Base-by-base conservation (phyloP, 2,797 vertebrate genomes). In the Gymnodraco acuticeps region DNA sequence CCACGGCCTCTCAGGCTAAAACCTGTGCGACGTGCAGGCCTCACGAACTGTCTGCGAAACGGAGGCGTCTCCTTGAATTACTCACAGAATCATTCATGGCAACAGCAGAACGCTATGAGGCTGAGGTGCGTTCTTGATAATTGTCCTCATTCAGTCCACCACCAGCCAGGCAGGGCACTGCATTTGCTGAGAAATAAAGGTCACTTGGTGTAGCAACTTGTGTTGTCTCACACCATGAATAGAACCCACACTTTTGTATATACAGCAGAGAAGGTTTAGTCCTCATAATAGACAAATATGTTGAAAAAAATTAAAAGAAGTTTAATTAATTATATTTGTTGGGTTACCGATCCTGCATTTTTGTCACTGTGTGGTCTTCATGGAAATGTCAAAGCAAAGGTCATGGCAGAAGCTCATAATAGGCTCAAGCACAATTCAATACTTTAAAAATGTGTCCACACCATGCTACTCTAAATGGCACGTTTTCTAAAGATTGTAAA, bases 1-100 rank as follows among this genome's bases (percentile, higher is more conserved):
- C 89, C 90, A 90, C 81, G 90, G 93, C 89, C 93, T 93, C 74
- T 77, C 75, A 84, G 93, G 87, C 90, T 81, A 89, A 92, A 95
- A 94, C 93, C 94, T 93, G 93, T 88, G 89, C 75, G 61, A 73
- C 43, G 43, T 66, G 78, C 67, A 55, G 73, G 84, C 88, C 80
- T 80, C 86, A 67, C 45, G 46, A 81, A 78, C 86, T 76, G 82
- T 77, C 81, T 77, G 65, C 15, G 38, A 82, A 82, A 81, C 69
- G 63, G 43, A 78, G 61, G 85, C 19, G 89, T 92, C 93, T 61
- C 56, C 45, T 47, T 48, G n/a, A 61, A 92, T 94, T 86, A 90
- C 66, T 79, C 73, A 65, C 61, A 78, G 74, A 65, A 71, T 84
- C 80, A 70, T 64, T 90, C 77, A 86, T 1, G 5, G 47, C 47